Conservation (phyloP, 2,113 vertebrate genomes). For the Carassius gibelio region DNA sequence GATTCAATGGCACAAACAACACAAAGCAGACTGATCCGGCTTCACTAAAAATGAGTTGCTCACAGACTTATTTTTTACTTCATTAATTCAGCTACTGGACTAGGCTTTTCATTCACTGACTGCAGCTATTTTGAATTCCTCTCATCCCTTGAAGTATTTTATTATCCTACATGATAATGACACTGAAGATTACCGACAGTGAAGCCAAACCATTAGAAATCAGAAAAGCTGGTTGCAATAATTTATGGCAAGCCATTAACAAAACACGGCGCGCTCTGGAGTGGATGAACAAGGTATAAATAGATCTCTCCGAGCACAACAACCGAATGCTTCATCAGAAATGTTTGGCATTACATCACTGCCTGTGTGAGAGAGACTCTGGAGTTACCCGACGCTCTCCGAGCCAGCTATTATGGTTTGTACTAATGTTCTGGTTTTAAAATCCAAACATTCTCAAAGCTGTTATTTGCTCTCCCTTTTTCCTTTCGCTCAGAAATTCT, state of each 20-base stretch:
- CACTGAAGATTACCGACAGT: constrained; percentile 15
- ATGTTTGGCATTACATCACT: constrained; percentile 80
- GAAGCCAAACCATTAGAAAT: constrained; percentile 32
- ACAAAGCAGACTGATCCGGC: constrained; percentile 61
- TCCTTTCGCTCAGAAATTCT: constrained; percentile 74
- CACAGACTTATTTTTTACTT: constrained; percentile 21
- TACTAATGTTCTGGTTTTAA: constrained; percentile 82
- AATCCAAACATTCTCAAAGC: constrained; percentile 79
- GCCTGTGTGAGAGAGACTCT: constrained; percentile 76
- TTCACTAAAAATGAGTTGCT: constrained; percentile 40
- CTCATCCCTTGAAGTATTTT: not conserved
- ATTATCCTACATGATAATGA: constrained; percentile 15
- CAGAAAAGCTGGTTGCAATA: constrained; percentile 68
- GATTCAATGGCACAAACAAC: constrained; percentile 73
- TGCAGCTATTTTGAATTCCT: not conserved
- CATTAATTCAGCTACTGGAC: constrained; percentile 43
- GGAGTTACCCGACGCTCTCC: constrained; percentile 66
- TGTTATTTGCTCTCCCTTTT: constrained; percentile 78
- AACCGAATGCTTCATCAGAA: constrained; percentile 79
- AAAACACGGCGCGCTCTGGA: constrained; percentile 75
- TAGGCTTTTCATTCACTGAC: constrained; percentile 54
- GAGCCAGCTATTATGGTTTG: constrained; percentile 81
- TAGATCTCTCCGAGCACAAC: constrained; percentile 76
- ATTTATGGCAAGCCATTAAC: constrained; percentile 74
- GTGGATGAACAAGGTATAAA: constrained; percentile 77